Evolutionary conservation across 2,888 invertebrate species (phyloP), one percentile per base, ranked within the genome.

Genomic region (Spilosoma lubricipeda): DNA sequence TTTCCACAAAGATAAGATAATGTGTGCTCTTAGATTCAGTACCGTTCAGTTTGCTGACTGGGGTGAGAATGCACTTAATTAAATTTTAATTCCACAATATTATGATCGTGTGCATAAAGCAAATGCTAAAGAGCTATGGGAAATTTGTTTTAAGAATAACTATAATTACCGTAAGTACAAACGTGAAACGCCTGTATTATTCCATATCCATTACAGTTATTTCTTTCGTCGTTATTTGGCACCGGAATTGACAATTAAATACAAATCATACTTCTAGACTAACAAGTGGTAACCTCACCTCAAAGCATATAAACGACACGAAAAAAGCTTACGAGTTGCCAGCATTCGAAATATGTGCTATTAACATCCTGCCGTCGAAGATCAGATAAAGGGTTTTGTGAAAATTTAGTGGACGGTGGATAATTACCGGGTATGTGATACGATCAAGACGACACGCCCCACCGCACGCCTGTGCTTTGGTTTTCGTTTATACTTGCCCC

Each of bases 331-430:
- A 90, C 90, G 84, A 87, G 87, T 84, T 87, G 87, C 87, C 87
- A 91, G 91, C 86, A 90, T 92, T 93, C 88, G 83, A 90, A 88
- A 93, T 93, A 92, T 92, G 91, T 88, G 92, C 90, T 90, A 93
- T 93, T 93, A 94, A 92, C 93, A 93, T 93, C 93, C 93, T 89
- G 88, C 84, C 87, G 87, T 85, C 89, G 87, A 83, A 85, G 90
- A 94, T 94, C 94, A 84, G 94, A 94, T 94, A 94, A 90, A 84
- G 81, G 85, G 86, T 91, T 92, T 93, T 93, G 94, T 92, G 93
- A 91, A 93, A 94, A 94, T 93, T 94, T 93, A 91, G 93, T 93
- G 91, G 90, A 92, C 90, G 90, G 91, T 88, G 85, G 91, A 90
- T 93, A 94, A 94, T 94, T 93, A 93, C 92, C 86, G 89, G 82